These are phyloP conservation scores for Digitonthophagus gazella DNA, from an alignment of 2,888 invertebrate genomes.

Conservation along the genomic window DNA sequence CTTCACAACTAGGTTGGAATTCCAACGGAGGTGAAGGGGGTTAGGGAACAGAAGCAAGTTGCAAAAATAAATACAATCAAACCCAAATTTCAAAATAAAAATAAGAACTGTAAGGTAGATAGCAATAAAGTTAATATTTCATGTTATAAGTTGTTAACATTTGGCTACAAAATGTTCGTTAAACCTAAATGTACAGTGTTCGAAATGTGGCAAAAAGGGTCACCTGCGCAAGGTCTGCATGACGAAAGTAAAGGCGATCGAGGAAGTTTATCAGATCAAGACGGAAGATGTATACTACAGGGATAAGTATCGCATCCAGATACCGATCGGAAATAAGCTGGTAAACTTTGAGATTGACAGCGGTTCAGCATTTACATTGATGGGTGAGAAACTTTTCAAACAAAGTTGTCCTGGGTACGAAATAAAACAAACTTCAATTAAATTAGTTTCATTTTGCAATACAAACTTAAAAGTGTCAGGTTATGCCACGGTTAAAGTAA, in stretches of 20 bases:
- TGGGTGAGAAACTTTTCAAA: conserved; percentile 17
- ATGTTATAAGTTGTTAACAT: conserved; percentile 22
- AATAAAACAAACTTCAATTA: conserved; percentile 19
- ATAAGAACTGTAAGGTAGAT: not conserved
- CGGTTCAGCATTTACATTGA: conserved; percentile 30
- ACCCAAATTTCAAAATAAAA: conserved; percentile 13
- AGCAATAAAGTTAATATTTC: conserved; percentile 16
- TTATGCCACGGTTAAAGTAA: conserved; percentile 26
- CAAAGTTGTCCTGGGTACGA: conserved; percentile 11
- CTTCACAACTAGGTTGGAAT: conserved; percentile 24
- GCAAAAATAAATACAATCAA: not conserved
- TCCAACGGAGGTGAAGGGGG: not conserved
- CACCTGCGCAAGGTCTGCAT: conserved; percentile 26
- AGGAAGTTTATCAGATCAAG: conserved; percentile 14
- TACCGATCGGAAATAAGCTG: conserved; percentile 18
- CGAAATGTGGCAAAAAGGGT: conserved; percentile 27
- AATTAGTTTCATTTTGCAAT: conserved; percentile 28
- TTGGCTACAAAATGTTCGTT: conserved; percentile 19
- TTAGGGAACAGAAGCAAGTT: not conserved
- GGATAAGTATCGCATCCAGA: conserved; percentile 21
- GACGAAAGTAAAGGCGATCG: conserved; percentile 9
- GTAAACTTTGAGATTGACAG: conserved; percentile 32
- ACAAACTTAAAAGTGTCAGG: conserved; percentile 24
- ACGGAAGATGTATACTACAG: conserved; percentile 22
- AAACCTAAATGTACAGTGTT: conserved; percentile 22